phyloP scores from a whole-genome alignment of 2,888 invertebrate species.

The Halictus quadricinctus region DNA sequence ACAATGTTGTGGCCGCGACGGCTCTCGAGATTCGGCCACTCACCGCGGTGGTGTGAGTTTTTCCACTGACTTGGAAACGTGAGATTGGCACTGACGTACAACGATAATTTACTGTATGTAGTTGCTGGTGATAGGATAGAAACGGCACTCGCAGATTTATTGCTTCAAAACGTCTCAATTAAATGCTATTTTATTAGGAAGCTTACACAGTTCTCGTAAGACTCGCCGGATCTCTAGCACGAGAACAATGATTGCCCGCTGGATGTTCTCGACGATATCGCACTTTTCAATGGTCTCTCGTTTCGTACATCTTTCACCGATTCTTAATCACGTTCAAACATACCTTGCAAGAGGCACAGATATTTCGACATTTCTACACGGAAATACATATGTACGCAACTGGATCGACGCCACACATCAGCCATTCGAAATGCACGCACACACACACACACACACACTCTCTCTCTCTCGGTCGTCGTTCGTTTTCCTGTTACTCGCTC shows the following conservation, averaged over 20 bases:
- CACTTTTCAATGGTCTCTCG: slow-evolving; percentile 9
- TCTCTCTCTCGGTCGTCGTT: background rate
- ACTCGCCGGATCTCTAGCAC: slow-evolving; percentile 46
- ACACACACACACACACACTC: background rate
- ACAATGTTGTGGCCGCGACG: too few species aligned
- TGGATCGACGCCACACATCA: background rate
- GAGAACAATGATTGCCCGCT: slow-evolving; percentile 34
- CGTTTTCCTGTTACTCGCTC: background rate
- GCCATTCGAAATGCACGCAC: background rate
- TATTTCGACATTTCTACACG: slow-evolving; percentile 18
- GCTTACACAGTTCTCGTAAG: slow-evolving; percentile 56
- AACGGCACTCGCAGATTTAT: background rate
- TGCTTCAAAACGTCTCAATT: slow-evolving; percentile 28
- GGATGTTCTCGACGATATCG: slow-evolving; percentile 10
- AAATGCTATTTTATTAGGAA: slow-evolving; percentile 60
- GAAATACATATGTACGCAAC: background rate
- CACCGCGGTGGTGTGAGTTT: too few species aligned
- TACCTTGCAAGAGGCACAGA: slow-evolving; percentile 26
- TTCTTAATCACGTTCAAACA: slow-evolving; percentile 18
- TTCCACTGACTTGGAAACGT: too few species aligned
- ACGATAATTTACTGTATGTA: too few species aligned
- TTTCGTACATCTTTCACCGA: background rate
- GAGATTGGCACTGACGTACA: too few species aligned
- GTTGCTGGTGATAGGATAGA: background rate
- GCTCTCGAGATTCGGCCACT: too few species aligned